Percentiles rank a stretch among this genome's conserved stretches.
Conservation (phyloP, 2,797 vertebrate genomes). For the Paratrypauchen microcephalus region DNA sequence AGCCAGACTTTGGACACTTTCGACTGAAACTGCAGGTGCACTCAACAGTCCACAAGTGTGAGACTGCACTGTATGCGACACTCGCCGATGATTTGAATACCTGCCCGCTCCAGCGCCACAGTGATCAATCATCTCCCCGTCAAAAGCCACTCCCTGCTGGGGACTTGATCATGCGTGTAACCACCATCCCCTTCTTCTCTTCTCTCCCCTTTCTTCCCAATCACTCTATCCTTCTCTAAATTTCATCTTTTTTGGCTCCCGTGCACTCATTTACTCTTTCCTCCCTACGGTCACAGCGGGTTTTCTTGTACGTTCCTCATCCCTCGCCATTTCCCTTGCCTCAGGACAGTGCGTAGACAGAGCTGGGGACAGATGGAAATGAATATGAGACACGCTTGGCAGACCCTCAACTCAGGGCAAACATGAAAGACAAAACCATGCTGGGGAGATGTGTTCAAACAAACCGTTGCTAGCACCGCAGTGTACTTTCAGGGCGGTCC, state of each 20-base stretch:
- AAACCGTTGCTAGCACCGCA: not conserved
- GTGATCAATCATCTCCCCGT: constrained; percentile 72
- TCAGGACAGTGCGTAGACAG: constrained; percentile 42
- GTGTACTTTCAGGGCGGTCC: constrained; percentile 6
- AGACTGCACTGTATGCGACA: constrained; percentile 51
- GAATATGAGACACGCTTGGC: constrained; percentile 32
- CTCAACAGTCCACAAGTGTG: constrained; percentile 27
- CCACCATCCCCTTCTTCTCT: constrained; percentile 32
- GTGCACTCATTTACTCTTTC: constrained; percentile 49
- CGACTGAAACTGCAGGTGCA: constrained; percentile 8
- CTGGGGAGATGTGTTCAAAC: constrained; percentile 21
- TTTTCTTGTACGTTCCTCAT: constrained; percentile 54
- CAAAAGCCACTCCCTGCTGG: constrained; percentile 59
- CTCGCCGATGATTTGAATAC: constrained; percentile 72
- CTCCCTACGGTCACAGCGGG: constrained; percentile 46
- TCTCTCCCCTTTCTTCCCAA: constrained; percentile 24
- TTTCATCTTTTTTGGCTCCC: constrained; percentile 29
- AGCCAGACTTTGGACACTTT: constrained; percentile 1
- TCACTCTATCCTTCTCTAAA: constrained; percentile 26
- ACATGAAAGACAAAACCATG: constrained; percentile 20
- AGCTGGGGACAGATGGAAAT: constrained; percentile 53
- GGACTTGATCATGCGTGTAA: constrained; percentile 49
- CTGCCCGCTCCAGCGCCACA: constrained; percentile 62
- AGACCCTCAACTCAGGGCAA: constrained; percentile 20
- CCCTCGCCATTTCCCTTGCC: constrained; percentile 46